phyloP scores from a whole-genome alignment of 2,113 vertebrate genomes.

The Zapornia atra region DNA sequence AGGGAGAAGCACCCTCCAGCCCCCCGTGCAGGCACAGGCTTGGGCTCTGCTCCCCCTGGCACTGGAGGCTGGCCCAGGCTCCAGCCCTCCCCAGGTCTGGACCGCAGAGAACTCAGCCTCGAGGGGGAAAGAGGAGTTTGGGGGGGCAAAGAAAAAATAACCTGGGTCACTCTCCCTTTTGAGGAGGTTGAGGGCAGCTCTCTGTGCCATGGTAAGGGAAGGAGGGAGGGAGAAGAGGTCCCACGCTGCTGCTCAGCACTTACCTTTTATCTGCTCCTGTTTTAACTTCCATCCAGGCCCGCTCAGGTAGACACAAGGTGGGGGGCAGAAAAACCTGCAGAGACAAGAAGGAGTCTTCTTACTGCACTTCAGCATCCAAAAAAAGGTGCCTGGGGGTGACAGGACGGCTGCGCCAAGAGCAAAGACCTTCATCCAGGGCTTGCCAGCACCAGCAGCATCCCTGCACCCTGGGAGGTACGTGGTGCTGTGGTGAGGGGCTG shows the following conservation, averaged over 20 bases:
- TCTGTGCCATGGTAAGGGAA: rapidly evolving
- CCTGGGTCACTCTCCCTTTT: neutral
- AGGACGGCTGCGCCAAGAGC: neutral
- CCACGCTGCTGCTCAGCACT: neutral
- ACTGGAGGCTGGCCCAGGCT: rapidly evolving
- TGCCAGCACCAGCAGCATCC: rapidly evolving
- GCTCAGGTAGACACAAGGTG: slow-evolving; percentile 91
- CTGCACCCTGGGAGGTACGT: rapidly evolving
- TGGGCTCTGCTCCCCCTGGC: neutral
- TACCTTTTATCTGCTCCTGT: slow-evolving; percentile 86
- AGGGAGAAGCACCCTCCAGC: neutral
- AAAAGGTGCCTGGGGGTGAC: rapidly evolving
- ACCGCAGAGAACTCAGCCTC: neutral
- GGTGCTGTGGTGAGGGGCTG: neutral
- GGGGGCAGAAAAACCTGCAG: slow-evolving; percentile 93
- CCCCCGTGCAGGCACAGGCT: rapidly evolving
- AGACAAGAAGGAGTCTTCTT: neutral
- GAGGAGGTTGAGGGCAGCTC: neutral
- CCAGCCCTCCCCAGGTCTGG: neutral
- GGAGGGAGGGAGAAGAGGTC: neutral
- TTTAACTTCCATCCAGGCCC: slow-evolving; percentile 89
- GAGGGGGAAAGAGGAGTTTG: neutral
- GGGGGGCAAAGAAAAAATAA: neutral
- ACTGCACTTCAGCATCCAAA: neutral
- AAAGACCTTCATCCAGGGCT: neutral